Evolutionary conservation across 2,888 invertebrate species (phyloP).

Genomic region (Hemaris fuciformis): DNA sequence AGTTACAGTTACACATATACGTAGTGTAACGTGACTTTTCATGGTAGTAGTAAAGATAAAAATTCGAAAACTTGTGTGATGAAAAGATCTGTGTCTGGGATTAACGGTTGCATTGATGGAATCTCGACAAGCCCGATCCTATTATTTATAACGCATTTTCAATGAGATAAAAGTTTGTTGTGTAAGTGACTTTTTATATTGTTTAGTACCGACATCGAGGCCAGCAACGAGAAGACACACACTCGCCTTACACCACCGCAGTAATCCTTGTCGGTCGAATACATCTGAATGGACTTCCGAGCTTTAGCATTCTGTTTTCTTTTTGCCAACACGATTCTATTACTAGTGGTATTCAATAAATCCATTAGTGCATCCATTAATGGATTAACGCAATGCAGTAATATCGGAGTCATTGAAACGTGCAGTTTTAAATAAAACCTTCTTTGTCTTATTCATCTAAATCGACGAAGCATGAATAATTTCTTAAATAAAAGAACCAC

Average conservation of each 20-base stretch:
- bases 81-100: no score
- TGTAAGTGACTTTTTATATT: constrained; percentile 3
- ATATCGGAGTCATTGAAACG: not conserved
- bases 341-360: constrained; percentile 36
- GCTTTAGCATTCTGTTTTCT: constrained; percentile 38
- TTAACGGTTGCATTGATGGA: no score
- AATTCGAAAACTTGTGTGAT: no score
- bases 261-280: constrained; percentile 44
- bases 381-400: constrained; percentile 12
- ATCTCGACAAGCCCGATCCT: no score
- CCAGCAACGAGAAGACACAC: constrained; percentile 18
- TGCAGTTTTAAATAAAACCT: not conserved
- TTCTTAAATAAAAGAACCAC: no score
- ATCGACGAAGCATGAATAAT: not conserved
- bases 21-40: no score
- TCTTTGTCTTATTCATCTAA: not conserved
- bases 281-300: constrained; percentile 43
- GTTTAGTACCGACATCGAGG: not conserved
- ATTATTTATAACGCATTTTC: no score
- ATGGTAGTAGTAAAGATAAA: no score
- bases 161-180: no score
- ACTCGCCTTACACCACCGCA: constrained; percentile 34
- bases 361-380: constrained; percentile 28
- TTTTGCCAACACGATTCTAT: constrained; percentile 45
- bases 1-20: no score